phyloP scores from a whole-genome alignment of 2,797 vertebrate genomes.

The Menidia menidia region DNA sequence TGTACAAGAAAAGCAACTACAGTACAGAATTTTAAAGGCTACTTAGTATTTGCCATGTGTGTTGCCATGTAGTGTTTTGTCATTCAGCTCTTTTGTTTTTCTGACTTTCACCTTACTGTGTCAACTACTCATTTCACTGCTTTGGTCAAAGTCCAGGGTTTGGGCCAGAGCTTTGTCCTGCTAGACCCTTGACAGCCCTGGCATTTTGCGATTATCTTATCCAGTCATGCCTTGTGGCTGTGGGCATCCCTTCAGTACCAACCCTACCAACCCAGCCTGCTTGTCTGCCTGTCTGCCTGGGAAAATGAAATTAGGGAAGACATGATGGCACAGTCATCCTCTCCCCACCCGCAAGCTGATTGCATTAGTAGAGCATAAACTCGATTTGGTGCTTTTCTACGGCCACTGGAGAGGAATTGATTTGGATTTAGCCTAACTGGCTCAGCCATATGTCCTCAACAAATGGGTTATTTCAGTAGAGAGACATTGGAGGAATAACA shows the following conservation, averaged over 20 bases:
- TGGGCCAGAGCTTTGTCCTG: constrained; percentile 48
- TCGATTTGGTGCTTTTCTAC: constrained; percentile 74
- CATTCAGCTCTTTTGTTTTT: neutral
- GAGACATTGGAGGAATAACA: constrained; percentile 41
- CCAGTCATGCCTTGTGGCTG: constrained; percentile 67
- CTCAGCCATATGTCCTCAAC: constrained; percentile 68
- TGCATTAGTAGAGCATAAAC: constrained; percentile 76
- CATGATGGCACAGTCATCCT: constrained; percentile 81
- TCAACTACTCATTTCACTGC: constrained; percentile 8
- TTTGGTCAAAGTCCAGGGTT: constrained; percentile 13
- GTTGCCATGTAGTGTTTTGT: neutral
- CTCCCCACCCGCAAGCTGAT: constrained; percentile 78
- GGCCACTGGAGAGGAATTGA: constrained; percentile 77
- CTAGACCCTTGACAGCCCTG: constrained; percentile 74
- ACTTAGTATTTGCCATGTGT: too few relatives aligned
- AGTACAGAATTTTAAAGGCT: too few relatives aligned
- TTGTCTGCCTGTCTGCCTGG: constrained; percentile 59
- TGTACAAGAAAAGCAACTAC: too few relatives aligned
- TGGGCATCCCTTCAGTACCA: constrained; percentile 59
- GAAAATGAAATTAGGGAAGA: constrained; percentile 81
- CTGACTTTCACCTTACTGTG: neutral
- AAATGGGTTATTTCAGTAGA: constrained; percentile 51
- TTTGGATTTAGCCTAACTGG: constrained; percentile 78
- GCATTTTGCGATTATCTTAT: constrained; percentile 69
- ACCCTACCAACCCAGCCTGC: constrained; percentile 55